Evolutionary conservation across 2,797 vertebrate genomes (phyloP), one percentile per base, ranked within the genome.

Genomic region (Knipowitschia caucasica): DNA sequence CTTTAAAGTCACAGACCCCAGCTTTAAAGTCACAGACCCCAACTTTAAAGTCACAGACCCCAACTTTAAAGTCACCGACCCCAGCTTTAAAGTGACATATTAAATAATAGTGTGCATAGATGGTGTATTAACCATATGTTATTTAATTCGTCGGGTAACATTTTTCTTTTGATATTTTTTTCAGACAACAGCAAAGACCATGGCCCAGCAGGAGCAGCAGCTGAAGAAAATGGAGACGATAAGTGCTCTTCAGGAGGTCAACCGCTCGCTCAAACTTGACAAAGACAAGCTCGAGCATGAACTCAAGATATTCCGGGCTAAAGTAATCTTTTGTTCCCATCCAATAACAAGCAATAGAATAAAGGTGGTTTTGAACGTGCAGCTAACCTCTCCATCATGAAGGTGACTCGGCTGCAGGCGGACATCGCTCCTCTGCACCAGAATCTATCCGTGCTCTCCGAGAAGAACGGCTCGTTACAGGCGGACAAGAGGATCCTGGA

Each of bases 401-500:
- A 99, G 96, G 91, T 96, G 11, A 78, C 86, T 9, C 98, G 96
- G 65, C 89, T 99, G 7, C 94, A 98, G 79, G 84, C 92, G 9
- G 94, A 96, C 72, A 94, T 98, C 67, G 68, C 92, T 12, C 97
- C 97, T 3, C 86, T 99, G 23, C 95, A 99, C 70, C 92, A 96
- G 71, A 93, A 94, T 0, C 87, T 96, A 56, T 88, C 94, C 14
- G 88, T 92, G 55, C 89, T 98, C 38, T 96, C 94, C 29, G 95
- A 98, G 85, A 97, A 93, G 67, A 96, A 93, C 2, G 92, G 94
- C 7, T 93, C 94, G 85, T 75, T 99, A 33, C 95, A 96, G 81
- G 94, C 96, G 0, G 96, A 99, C 57, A 98, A 96, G 65, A 96
- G 93, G 59, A 78, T 99, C 1, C 71, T 98, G 53, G 97, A 99